Evolutionary conservation across 64 coral and sea anemone species (phyloP).

Genomic region (Montipora sp.): DNA sequence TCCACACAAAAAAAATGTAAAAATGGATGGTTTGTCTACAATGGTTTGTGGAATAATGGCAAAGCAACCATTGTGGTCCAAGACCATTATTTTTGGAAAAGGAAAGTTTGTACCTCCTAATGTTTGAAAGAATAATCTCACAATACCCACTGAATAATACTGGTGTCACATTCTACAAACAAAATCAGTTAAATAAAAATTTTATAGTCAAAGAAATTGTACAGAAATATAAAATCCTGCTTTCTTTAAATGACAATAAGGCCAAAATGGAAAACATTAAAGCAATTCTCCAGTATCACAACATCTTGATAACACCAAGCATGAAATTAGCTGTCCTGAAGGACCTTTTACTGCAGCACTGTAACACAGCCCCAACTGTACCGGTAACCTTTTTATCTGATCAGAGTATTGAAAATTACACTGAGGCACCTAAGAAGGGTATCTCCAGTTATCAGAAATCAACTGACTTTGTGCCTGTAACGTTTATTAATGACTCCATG

Average conservation of each 20-base stretch:
- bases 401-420: slow-evolving; percentile 7
- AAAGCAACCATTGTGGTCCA: slow-evolving; percentile 41
- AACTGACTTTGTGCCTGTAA: slow-evolving; percentile 1
- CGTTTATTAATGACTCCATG: slow-evolving; percentile 18
- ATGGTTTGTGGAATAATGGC: slow-evolving; percentile 56
- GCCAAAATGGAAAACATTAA: slow-evolving; percentile 13
- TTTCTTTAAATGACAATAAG: background rate
- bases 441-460: background rate
- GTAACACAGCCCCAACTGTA: slow-evolving; percentile 1
- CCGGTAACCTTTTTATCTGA: slow-evolving; percentile 52
- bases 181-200: background rate
- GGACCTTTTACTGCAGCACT: slow-evolving; percentile 40
- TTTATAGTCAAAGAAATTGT: background rate
- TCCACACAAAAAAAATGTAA: slow-evolving; percentile 31
- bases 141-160: too few species aligned
- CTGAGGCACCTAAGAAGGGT: background rate
- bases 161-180: background rate
- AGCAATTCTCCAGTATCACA: slow-evolving; percentile 18
- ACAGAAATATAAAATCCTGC: slow-evolving; percentile 4
- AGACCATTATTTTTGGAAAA: slow-evolving; percentile 43
- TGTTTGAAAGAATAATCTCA: background rate
- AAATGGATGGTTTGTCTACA: slow-evolving; percentile 56
- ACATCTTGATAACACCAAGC: slow-evolving; percentile 13
- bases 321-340: slow-evolving; percentile 11
- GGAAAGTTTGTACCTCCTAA: slow-evolving; percentile 7